Percentiles rank a stretch among this genome's conserved stretches.
phyloP scores from a whole-genome alignment of 2,113 vertebrate genomes.

The Sminthopsis crassicaudata region DNA sequence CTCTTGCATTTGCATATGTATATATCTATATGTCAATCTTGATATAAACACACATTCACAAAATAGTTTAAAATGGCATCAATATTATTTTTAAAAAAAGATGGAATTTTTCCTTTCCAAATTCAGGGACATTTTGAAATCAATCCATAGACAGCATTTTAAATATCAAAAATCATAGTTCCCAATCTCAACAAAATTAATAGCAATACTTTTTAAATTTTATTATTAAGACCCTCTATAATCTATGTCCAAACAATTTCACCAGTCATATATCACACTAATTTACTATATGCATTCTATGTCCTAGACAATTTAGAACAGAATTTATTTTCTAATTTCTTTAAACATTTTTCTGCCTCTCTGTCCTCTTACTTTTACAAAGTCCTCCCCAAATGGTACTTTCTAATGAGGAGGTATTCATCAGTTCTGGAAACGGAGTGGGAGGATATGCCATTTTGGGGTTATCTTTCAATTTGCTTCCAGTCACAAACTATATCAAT shows the following conservation, averaged over 20 bases:
- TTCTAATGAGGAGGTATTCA: neutral
- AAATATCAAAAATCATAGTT: neutral
- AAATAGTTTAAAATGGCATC: neutral
- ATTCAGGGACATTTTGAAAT: neutral
- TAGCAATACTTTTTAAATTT: neutral
- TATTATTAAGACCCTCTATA: neutral
- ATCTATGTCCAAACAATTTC: neutral
- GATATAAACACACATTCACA: neutral
- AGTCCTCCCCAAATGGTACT: neutral
- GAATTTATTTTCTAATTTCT: neutral
- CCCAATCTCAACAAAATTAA: neutral
- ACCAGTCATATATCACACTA: neutral
- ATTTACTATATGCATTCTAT: neutral
- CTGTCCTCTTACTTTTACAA: neutral
- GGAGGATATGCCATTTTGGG: neutral
- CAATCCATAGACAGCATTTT: neutral
- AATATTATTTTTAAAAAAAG: neutral
- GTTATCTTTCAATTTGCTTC: neutral
- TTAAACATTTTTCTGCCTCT: neutral
- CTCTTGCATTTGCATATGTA: neutral
- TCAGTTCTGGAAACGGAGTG: neutral
- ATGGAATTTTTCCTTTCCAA: neutral
- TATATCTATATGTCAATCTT: neutral
- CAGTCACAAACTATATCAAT: neutral
- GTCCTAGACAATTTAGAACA: neutral